phyloP scores from a whole-genome alignment of 2,888 invertebrate genomes.

The Chaetogeoica ovagalla region DNA sequence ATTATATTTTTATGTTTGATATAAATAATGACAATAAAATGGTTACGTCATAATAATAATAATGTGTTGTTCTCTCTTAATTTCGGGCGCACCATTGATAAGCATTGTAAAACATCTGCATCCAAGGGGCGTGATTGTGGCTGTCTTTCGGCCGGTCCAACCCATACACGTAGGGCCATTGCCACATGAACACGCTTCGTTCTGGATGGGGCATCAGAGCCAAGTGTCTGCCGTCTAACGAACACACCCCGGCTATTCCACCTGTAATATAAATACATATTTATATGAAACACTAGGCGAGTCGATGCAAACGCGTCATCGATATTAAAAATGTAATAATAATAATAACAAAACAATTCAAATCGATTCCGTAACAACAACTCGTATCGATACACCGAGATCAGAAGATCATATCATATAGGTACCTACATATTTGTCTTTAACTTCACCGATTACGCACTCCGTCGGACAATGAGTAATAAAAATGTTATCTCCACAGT shows the following conservation, averaged over 20 bases:
- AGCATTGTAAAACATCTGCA: constrained; percentile 88
- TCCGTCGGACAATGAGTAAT: no score
- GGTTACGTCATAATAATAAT: neutral
- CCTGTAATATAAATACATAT: constrained; percentile 60
- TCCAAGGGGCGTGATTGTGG: constrained; percentile 75
- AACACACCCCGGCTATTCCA: constrained; percentile 89
- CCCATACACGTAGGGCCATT: constrained; percentile 75
- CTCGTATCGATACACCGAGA: no score
- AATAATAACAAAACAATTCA: no score
- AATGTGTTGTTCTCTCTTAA: neutral
- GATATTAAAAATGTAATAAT: no score
- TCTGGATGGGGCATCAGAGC: constrained; percentile 99
- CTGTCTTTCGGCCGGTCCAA: constrained; percentile 23
- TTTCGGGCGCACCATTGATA: constrained; percentile 66
- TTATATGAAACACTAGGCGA: no score
- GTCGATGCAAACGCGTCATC: no score
- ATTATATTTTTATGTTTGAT: neutral
- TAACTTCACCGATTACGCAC: no score
- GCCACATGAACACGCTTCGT: constrained; percentile 85
- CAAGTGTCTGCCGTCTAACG: constrained; percentile 86
- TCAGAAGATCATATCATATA: no score
- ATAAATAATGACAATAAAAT: neutral
- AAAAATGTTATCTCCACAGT: no score
- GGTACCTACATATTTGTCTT: no score
- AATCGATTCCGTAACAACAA: no score